Conservation (phyloP, 2,797 vertebrate genomes). For the Etheostoma nigrum region DNA sequence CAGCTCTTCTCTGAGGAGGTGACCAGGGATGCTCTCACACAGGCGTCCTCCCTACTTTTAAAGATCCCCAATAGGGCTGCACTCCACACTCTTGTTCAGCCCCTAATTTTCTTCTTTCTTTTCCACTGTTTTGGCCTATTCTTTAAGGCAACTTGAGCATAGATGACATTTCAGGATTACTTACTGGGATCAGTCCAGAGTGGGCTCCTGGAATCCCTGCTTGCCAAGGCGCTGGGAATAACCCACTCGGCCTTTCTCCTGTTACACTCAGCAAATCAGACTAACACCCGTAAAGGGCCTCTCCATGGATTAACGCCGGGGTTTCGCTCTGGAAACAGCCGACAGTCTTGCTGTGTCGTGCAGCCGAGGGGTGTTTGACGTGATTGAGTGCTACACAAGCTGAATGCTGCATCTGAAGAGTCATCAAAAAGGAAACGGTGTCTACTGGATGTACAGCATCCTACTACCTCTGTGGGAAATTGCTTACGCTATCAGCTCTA, state of each 20-base stretch:
- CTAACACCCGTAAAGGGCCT: slow-evolving; percentile 24
- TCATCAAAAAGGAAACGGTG: slow-evolving; percentile 63
- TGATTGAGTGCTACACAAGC: slow-evolving; percentile 48
- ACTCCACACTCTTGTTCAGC: slow-evolving; percentile 23
- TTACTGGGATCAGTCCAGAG: slow-evolving; percentile 52
- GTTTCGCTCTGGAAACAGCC: slow-evolving; percentile 27
- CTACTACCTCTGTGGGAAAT: slow-evolving; percentile 33
- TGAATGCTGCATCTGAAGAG: slow-evolving; percentile 62
- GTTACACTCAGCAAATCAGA: slow-evolving; percentile 37
- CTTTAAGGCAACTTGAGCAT: slow-evolving; percentile 65
- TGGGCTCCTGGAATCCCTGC: slow-evolving; percentile 47
- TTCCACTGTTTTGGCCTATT: slow-evolving; percentile 35
- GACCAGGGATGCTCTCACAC: slow-evolving; percentile 36
- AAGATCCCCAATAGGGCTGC: slow-evolving; percentile 39
- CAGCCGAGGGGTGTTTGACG: slow-evolving; percentile 39
- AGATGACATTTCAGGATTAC: slow-evolving; percentile 69
- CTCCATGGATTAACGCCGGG: slow-evolving; percentile 20
- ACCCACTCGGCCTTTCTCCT: slow-evolving; percentile 33
- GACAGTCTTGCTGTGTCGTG: slow-evolving; percentile 20
- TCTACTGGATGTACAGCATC: slow-evolving; percentile 38
- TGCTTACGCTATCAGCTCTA: slow-evolving; percentile 47
- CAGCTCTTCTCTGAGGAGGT: slow-evolving; percentile 27
- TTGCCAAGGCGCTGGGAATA: slow-evolving; percentile 34
- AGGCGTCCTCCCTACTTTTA: slow-evolving; percentile 19
- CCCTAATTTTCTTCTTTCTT: slow-evolving; percentile 16